Percentiles rank a stretch among this genome's conserved stretches.
phyloP scores from a whole-genome alignment of 2,888 invertebrate genomes.

The Drosophila meridionalis region DNA sequence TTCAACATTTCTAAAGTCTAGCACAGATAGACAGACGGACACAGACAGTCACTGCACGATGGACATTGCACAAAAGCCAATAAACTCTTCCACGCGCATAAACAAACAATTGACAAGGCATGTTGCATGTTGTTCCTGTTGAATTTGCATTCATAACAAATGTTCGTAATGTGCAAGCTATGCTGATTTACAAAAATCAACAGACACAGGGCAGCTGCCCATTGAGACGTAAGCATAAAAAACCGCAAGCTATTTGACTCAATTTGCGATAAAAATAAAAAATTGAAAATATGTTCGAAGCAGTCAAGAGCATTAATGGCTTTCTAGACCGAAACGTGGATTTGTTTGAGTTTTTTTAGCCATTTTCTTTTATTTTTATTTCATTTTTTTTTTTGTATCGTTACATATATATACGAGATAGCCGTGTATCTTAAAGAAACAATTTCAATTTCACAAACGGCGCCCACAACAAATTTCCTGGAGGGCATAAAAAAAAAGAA shows the following conservation, averaged over 20 bases:
- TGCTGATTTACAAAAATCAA: conserved; percentile 37
- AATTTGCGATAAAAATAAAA: conserved; percentile 14
- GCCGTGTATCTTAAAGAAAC: conserved; percentile 20
- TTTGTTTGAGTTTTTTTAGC: neutral
- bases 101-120: conserved; percentile 4
- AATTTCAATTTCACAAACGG: conserved; percentile 36
- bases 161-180: conserved; percentile 31
- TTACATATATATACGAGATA: conserved; percentile 22
- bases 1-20: neutral
- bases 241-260: conserved; percentile 12
- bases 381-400: neutral
- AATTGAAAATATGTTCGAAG: conserved; percentile 31
- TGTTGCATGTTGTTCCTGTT: conserved; percentile 15
- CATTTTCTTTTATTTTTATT: conserved; percentile 1
- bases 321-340: conserved; percentile 16
- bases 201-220: conserved; percentile 34
- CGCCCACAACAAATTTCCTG: conserved; percentile 25
- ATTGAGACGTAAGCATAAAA: conserved; percentile 31
- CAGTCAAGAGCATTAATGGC: conserved; percentile 11
- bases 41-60: neutral
- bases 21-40: neutral
- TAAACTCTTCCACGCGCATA: neutral
- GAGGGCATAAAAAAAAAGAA: conserved; percentile 35
- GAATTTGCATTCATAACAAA: conserved; percentile 44
- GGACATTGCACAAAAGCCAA: conserved; percentile 4